A percentile compares a stretch with the other conserved stretches of the same genome.
These are phyloP conservation scores for Phaenicophaeus curvirostris DNA, from an alignment of 2,797 vertebrate species.

Conservation along the genomic window DNA sequence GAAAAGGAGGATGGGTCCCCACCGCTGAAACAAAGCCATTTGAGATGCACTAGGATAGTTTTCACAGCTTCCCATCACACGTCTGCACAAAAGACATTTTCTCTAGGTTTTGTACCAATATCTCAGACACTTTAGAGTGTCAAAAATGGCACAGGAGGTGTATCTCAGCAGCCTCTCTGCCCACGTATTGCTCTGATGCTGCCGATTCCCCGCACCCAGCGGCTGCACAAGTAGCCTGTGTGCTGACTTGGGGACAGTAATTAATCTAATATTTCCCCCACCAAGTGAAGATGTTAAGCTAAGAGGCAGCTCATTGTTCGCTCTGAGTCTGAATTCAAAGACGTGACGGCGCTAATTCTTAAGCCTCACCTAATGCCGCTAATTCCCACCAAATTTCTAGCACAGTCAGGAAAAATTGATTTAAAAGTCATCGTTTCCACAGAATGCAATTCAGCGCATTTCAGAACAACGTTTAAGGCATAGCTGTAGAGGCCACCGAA, in stretches of 20 bases:
- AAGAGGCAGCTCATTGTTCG: conserved; percentile 22
- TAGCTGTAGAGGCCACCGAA: neutral
- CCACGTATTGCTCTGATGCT: fast-evolving
- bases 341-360: neutral
- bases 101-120: fast-evolving
- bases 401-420: conserved; percentile 16
- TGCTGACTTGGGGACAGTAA: neutral
- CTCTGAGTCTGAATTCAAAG: neutral
- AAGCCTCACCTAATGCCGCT: conserved; percentile 17
- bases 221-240: neutral
- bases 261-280: neutral
- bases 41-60: neutral
- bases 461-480: neutral
- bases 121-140: neutral
- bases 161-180: neutral
- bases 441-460: conserved; percentile 8
- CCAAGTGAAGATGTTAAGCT: conserved; percentile 9
- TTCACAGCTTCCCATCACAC: neutral
- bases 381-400: conserved; percentile 33
- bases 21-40: neutral
- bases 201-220: neutral
- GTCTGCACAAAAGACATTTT: neutral
- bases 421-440: neutral
- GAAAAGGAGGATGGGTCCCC: neutral
- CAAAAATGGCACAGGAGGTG: neutral